Conservation (phyloP, 1,140 invertebrate genomes). For the Trichonephila clavata region DNA sequence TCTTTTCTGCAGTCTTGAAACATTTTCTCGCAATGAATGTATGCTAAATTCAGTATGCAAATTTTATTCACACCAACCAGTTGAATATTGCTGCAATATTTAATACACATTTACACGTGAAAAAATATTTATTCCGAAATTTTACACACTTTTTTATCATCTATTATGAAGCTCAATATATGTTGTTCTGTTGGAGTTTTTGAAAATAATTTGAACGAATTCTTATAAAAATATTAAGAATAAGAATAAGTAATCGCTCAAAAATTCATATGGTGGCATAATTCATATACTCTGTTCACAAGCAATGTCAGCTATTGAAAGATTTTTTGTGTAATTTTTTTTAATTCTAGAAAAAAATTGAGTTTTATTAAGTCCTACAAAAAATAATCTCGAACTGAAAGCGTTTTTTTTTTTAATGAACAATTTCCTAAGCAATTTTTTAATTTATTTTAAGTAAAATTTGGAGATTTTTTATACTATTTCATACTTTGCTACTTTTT, state of each 20-base stretch:
- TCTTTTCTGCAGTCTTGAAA: not conserved
- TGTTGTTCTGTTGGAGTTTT: constrained; percentile 1
- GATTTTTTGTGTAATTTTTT: not conserved
- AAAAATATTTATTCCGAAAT: not conserved
- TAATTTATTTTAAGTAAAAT: not conserved
- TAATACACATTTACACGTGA: constrained; percentile 45
- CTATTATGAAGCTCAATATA: constrained; percentile 50
- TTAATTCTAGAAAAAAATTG: too few species aligned
- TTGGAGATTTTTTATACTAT: not conserved
- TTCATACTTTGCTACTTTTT: constrained; percentile 32
- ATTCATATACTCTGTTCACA: not conserved
- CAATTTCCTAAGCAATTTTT: not conserved
- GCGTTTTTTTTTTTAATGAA: too few species aligned
- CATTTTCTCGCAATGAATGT: not conserved
- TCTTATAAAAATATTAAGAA: not conserved
- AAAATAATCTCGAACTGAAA: too few species aligned
- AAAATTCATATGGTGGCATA: not conserved
- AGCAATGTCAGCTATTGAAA: too few species aligned
- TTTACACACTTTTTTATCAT: constrained; percentile 15
- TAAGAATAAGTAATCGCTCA: not conserved
- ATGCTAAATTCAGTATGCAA: not conserved
- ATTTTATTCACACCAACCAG: not conserved
- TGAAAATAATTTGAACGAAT: not conserved
- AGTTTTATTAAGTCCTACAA: too few species aligned
- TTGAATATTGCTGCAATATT: constrained; percentile 3